Base-by-base conservation (phyloP, 2,888 invertebrate genomes). In the Eupithecia centaureata region DNA sequence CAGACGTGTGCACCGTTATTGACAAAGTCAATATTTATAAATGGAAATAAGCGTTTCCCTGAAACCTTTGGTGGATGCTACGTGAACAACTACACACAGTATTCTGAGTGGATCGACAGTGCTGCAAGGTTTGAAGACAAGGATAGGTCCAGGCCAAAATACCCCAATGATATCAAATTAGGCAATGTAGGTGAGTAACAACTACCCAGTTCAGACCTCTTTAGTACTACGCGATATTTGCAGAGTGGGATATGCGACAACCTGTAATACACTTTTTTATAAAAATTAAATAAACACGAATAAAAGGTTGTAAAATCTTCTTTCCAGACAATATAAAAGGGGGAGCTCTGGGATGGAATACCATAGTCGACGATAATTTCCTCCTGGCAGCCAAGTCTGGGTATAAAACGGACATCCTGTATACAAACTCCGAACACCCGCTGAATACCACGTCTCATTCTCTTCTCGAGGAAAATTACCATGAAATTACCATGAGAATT, bases 1-100 rank as follows among this genome's bases (percentile, higher is more conserved):
- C 71, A 88, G 88, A 82, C 84, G 0, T 87, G 86, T 68, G 86
- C 87, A 0, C 88, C 88, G 0, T 69, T 86, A 27, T 78, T 82
- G 76, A 78, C 79, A 3, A 71, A 15, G n/a, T 4, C 27, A 15
- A 27, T 52, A 15, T 18, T 2, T 5, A 30, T 15, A 5, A 30
- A n/a, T 27, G 27, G 64, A n/a, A 61, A 7, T 35, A 1, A 32
- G 1, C 0, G 30, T 5, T 22, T 5, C 2, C 28, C 10, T 0
- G 59, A 13, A 13, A 58, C 28, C 2, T 47, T 51, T 5, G 74
- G 74, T 0, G 62, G 70, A 5, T 73, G 72, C 30, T 71, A n/a
- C 35, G 15, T 61, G 13, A 32, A 69, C 30, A n/a, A 63, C 27
- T 59, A 25, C 8, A 33, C 33, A 30, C 10, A 13, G n/a, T 68